phyloP scores from a whole-genome alignment of 2,888 invertebrate genomes.

The Caenorhabditis imperialis region DNA sequence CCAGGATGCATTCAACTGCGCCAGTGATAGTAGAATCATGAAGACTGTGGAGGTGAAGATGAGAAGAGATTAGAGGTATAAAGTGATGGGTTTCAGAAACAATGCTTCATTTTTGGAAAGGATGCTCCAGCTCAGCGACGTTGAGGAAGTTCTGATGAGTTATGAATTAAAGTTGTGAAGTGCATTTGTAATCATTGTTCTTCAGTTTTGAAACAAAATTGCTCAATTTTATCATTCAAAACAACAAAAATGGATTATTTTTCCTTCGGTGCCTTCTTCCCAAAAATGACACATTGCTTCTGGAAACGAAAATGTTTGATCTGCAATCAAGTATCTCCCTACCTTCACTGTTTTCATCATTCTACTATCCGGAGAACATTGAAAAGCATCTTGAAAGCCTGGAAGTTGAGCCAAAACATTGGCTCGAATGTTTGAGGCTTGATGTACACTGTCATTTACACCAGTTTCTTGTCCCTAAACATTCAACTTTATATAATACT shows the following conservation, averaged over 20 bases:
- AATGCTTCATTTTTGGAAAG: no score
- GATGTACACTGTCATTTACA: not conserved
- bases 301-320: not conserved
- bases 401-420: conserved; percentile 2
- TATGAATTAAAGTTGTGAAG: no score
- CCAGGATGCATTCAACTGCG: not conserved
- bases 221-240: no score
- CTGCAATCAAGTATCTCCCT: not conserved
- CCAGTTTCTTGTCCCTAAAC: not conserved
- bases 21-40: not conserved
- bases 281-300: conserved; percentile 10
- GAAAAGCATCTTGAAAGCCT: not conserved
- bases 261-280: not conserved
- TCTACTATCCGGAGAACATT: not conserved
- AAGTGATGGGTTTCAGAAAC: no score
- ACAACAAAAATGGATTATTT: no score
- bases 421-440: not conserved
- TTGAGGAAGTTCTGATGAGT: no score
- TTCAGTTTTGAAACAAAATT: no score
- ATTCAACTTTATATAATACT: not conserved
- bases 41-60: not conserved
- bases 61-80: no score
- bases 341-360: not conserved
- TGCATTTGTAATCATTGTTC: no score
- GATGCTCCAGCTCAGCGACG: no score